Evolutionary conservation across 92 coral and sea anemone genomes (phyloP), one percentile per base, ranked within the genome.

Genomic region (Siderastrea siderea): DNA sequence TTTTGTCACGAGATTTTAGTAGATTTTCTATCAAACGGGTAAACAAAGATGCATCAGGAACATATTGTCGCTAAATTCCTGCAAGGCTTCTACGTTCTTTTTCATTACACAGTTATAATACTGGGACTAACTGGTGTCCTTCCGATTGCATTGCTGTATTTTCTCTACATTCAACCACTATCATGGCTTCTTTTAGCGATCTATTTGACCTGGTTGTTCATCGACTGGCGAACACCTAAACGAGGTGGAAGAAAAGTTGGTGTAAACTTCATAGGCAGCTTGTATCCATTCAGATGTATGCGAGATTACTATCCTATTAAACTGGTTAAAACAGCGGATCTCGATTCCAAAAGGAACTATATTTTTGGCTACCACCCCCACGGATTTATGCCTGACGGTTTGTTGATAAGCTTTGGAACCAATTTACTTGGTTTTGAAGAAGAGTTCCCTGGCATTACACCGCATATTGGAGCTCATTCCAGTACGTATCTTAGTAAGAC

Each of bases 351-450:
- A 9, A 78, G 81, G 55, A 86, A 90, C 74, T 90, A 90, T 16
- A 86, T 90, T 64, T 90, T 90, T 86, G 93, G 93, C 7, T 90
- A 86, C 47, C 99, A 97, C 72, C 99, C 99, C 0, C 99, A 97
- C 57, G 99, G 99, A 5, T 52, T 86, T 62, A 50, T 97, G 1
- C 84, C 91, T 47, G 97, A 93, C 46, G 99, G 99, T 16, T 92
- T 94, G 45, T 87, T 91, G 5, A 89, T 96, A 13, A 84, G 94
- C 53, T 90, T 96, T 84, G 95, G 95, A 10, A 89, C 96, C 2
- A 95, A 96, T 16, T 93, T 91, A 9, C 88, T 65, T 54, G 76
- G 48, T 17, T 77, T 86, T 79, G 3, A 55, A 15, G 52, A 79
- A 5, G 79, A 17, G 57, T 75, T 76, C 14, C 82, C 90, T 7